Conservation (phyloP, 2,113 vertebrate species). For the Actinemys pallida region DNA sequence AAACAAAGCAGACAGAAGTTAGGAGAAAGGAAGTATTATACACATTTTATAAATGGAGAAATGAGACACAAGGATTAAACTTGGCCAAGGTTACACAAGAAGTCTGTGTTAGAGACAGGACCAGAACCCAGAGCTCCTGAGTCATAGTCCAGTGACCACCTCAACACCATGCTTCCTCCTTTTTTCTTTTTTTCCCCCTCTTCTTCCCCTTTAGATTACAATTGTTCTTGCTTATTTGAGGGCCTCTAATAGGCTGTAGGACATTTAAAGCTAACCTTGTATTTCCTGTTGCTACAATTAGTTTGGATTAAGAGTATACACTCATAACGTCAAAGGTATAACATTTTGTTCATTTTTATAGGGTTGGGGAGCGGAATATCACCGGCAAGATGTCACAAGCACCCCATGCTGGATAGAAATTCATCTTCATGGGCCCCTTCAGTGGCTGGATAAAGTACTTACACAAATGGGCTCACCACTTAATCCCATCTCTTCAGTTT, state of each 20-base stretch:
- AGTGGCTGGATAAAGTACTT: slow-evolving; percentile 99
- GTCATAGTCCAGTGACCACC: neutral
- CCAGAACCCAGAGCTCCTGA: neutral
- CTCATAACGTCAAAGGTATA: neutral
- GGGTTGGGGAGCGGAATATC: slow-evolving; percentile 98
- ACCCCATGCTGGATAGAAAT: slow-evolving; percentile 99
- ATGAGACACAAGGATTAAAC: neutral
- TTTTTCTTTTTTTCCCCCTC: too few relatives aligned
- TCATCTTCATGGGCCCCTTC: slow-evolving; percentile 96
- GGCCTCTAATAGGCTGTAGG: neutral
- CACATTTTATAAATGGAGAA: neutral
- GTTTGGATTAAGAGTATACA: neutral
- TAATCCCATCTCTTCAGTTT: slow-evolving; percentile 98
- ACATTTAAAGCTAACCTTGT: neutral
- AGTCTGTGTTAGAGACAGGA: neutral
- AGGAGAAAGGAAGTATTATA: neutral
- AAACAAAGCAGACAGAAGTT: neutral
- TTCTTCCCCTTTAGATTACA: neutral
- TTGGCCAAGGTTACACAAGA: neutral
- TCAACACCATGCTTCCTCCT: neutral
- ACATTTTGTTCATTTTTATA: slow-evolving; percentile 69
- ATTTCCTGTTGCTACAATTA: neutral
- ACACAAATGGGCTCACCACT: slow-evolving; percentile 98
- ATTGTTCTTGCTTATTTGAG: neutral
- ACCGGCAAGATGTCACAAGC: slow-evolving; percentile 97